Evolutionary conservation across 2,113 vertebrate genomes (phyloP), one percentile per base, ranked within the genome.

Genomic region (Danionella cerebrum): DNA sequence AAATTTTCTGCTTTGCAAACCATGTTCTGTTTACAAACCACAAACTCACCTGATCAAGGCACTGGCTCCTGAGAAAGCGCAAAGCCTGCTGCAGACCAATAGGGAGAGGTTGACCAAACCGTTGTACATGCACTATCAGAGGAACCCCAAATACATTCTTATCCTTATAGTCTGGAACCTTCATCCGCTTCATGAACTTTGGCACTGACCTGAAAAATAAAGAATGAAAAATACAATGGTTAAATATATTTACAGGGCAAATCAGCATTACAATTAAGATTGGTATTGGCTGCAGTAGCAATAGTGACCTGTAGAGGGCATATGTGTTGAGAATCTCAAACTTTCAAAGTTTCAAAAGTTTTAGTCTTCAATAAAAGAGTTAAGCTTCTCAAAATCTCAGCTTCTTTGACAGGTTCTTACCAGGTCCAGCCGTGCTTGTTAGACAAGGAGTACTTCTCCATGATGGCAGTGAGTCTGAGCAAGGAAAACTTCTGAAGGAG

Each of bases 181-280:
- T 98, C 90, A 93, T 94, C 82, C 96, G 89, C 86, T 96, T 98
- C 93, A 98, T 98, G 76, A 98, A 98, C 84, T 96, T 98, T 55
- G 96, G 95, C 65, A 98, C 95, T 25, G 95, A 91, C 95, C 96
- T 98, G 66, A 66, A 82, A 88, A 3, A 38, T 2, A 65, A 66
- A 82, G 88, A 3, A 38, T 2, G 4, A 13, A 59, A 27, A 27
- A 41, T 6, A 35, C 29, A 7, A 24, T 3, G 11, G 2, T 24
- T 16, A 16, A 6, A 27, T 38, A 53, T 52, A n/a, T 12, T 33
- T 18, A 29, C n/a, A 5, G 2, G 6, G 50, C 6, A 33, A n/a
- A n/a, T n/a, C n/a, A n/a, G n/a, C n/a, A n/a, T n/a, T 33, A 19
- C 14, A 19, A 21, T 3, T 21, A 45, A 33, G 4, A 58, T n/a